Evolutionary conservation across 2,797 vertebrate genomes (phyloP), one percentile per base, ranked within the genome.

Genomic region (Sebastes matsubarae): DNA sequence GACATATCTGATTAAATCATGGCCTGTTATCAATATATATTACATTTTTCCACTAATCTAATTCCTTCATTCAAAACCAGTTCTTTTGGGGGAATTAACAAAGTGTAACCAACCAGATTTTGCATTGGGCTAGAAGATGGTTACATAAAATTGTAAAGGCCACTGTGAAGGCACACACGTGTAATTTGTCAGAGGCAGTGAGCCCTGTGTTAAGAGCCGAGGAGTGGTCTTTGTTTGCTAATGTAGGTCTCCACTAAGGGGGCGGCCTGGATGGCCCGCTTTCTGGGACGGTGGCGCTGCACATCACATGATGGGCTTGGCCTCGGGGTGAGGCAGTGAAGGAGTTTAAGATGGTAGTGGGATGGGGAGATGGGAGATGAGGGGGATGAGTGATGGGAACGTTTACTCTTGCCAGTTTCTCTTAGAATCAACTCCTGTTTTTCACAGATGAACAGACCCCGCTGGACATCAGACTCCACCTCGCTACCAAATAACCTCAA

Each of bases 171-270:
- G 82, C 82, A 74, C 50, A 71, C 50, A 71, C 86, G 86, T 88
- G 83, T 77, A 34, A 55, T 80, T 81, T 79, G 76, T 88, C 78
- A 57, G 74, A 85, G 78, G 60, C n/a, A 77, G 67, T 11, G 64
- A 25, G 14, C 27, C 1, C 68, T 16, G 63, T 42, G 58, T 18
- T 82, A 76, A 85, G 80, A 88, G 77, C 76, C 6, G 11, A 59
- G 78, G 76, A 84, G 80, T 14, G 79, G 83, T 80, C 93, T 94
- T 94, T 94, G 91, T 94, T 88, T 80, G 80, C 86, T 88, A 92
- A 94, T 93, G 90, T 94, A 94, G 94, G 92, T 93, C 93, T 91
- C 64, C 68, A 69, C 82, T 83, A 74, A 82, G 90, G 85, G 91
- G 87, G 71, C 22, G 16, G 86, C 83, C 77, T 73, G 80, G 77